Percentiles rank a stretch among this genome's conserved stretches.
These are phyloP conservation scores for Drosophila lini DNA, from an alignment of 1,140 invertebrate genomes.

Conservation along the genomic window DNA sequence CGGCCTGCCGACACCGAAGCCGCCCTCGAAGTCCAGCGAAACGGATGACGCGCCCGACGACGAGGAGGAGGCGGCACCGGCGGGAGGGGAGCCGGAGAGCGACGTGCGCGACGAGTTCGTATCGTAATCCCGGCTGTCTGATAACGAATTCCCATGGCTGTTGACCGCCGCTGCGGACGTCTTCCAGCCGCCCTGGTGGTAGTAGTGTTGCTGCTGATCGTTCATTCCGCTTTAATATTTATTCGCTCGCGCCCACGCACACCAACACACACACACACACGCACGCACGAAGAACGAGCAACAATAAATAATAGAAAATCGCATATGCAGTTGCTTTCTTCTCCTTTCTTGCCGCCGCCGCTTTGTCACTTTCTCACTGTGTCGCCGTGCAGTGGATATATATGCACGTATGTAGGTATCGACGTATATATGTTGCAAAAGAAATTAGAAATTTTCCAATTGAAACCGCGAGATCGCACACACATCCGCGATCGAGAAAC, in stretches of 20 bases:
- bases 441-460: constrained; percentile 55
- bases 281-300: constrained; percentile 9
- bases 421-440: constrained; percentile 58
- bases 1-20: constrained; percentile 50
- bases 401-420: constrained; percentile 24
- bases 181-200: constrained; percentile 36
- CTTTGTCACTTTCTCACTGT: constrained; percentile 48
- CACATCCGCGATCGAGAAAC: constrained; percentile 55
- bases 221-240: constrained; percentile 71
- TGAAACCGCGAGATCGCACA: constrained; percentile 48
- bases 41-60: constrained; percentile 23
- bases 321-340: constrained; percentile 58
- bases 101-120: constrained; percentile 75
- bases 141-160: constrained; percentile 71
- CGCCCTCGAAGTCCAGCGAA: constrained; percentile 43
- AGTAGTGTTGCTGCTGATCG: constrained; percentile 47
- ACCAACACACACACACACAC: constrained; percentile 47
- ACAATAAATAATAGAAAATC: constrained; percentile 26
- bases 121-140: constrained; percentile 80
- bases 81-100: constrained; percentile 65
- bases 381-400: constrained; percentile 37
- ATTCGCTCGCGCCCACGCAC: constrained; percentile 54
- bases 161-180: constrained; percentile 33
- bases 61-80: constrained; percentile 39
- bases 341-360: constrained; percentile 7